Evolutionary conservation across 2,888 invertebrate species (phyloP), one percentile per base, ranked within the genome.

Genomic region (Eupeodes luniger): DNA sequence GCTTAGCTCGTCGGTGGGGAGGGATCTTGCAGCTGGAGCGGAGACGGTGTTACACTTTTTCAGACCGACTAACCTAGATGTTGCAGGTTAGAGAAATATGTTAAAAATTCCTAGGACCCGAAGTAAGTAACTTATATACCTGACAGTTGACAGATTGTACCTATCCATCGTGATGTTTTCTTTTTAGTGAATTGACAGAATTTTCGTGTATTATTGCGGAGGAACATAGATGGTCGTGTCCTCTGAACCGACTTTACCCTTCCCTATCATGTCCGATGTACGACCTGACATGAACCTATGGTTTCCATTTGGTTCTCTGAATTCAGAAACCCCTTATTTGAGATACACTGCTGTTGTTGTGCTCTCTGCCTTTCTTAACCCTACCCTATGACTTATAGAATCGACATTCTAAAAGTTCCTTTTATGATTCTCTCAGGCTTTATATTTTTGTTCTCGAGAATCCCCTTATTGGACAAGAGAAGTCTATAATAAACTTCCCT

Each of bases 281-380:
- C 19, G 19, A 19, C 19, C 19, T 19, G 19, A 19, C 19, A 19
- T 19, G 19, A 19, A 55, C n/a, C 55, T 16, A 16, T n/a, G 55
- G 55, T 55, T 55, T 55, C 16, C 55, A 55, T n/a, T 55, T n/a
- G 55, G 55, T 55, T n/a, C n/a, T 55, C 16, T 11, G 0, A 55
- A 14, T 55, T 12, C 16, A 16, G 16, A 55, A 55, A 55, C 55
- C 55, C 55, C 55, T 14, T 55, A 55, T 55, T 55, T 55, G 55
- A 55, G 55, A 55, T n/a, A 55, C 55, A 16, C 55, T 4, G 55
- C 55, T 55, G 55, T 55, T n/a, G 19, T 19, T 19, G 19, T 19
- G 19, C 19, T 19, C 19, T 19, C 19, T 19, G 1, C 19, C 19
- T 19, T n/a, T 19, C 1, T 1, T 19, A 1, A 1, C 0, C 19